Conservation (phyloP, 2,797 vertebrate species). For the Artibeus lituratus region DNA sequence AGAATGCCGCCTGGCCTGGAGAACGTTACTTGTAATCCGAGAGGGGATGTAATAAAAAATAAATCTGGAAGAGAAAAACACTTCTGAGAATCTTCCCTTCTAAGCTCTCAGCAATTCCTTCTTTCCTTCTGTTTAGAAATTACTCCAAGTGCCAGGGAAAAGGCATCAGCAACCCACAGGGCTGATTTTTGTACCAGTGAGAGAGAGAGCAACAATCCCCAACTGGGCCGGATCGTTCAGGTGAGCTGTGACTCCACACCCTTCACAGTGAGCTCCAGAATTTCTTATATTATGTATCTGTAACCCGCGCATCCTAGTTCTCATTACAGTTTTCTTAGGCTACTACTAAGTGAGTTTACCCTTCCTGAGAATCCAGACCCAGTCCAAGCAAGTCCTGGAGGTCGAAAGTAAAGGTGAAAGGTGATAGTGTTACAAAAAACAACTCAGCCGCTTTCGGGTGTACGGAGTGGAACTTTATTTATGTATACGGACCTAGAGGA, state of each 20-base stretch:
- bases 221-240: slow-evolving; percentile 51
- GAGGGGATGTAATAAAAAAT: not conserved
- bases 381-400: not conserved
- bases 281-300: slow-evolving; percentile 55
- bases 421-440: too few relatives aligned
- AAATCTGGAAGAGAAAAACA: not conserved
- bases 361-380: not conserved
- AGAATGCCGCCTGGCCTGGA: not conserved
- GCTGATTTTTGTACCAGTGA: not conserved
- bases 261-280: slow-evolving; percentile 42
- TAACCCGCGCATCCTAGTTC: slow-evolving; percentile 34
- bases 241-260: slow-evolving; percentile 54
- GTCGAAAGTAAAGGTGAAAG: not conserved
- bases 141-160: not conserved
- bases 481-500: too few relatives aligned
- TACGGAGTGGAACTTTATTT: too few relatives aligned
- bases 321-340: slow-evolving; percentile 56
- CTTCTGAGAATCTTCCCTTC: slow-evolving; percentile 11
- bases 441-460: too few relatives aligned
- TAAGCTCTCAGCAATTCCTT: not conserved
- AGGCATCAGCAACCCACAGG: not conserved
- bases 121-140: slow-evolving; percentile 34
- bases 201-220: not conserved
- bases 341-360: slow-evolving; percentile 35
- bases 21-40: not conserved